Evolutionary conservation across 2,888 invertebrate genomes (phyloP).

Genomic region (Melangyna quadrimaculata): DNA sequence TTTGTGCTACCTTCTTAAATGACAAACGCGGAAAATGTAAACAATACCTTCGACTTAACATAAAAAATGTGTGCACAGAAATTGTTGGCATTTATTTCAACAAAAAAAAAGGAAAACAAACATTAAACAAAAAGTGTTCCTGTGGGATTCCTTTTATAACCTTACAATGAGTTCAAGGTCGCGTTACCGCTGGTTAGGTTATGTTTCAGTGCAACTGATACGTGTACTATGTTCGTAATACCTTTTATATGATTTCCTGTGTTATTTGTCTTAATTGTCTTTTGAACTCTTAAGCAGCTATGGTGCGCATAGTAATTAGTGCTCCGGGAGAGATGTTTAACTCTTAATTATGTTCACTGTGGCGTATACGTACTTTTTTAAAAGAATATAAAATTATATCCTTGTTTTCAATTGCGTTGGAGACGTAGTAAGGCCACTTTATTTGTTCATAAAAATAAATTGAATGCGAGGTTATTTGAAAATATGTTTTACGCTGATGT

Average conservation of each 20-base stretch:
- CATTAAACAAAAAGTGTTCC: constrained; percentile 11
- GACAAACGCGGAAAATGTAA: constrained; percentile 27
- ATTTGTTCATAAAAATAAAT: background rate
- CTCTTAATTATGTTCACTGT: background rate
- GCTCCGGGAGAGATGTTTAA: background rate
- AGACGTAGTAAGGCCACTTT: background rate
- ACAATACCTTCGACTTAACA: constrained; percentile 48
- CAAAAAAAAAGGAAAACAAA: background rate
- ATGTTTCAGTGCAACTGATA: background rate
- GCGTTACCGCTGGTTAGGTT: background rate
- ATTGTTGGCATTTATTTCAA: constrained; percentile 13
- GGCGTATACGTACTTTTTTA: constrained; percentile 45
- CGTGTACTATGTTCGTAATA: background rate
- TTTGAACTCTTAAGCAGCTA: background rate
- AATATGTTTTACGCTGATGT: background rate
- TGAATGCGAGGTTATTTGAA: background rate
- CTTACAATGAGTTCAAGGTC: constrained; percentile 49
- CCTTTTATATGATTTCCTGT: background rate
- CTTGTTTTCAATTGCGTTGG: background rate
- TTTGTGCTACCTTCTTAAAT: constrained; percentile 19
- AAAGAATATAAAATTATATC: background rate
- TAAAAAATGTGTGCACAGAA: constrained; percentile 40
- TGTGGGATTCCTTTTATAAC: constrained; percentile 13
- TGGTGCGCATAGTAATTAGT: background rate
- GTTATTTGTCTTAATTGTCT: background rate